Percentiles rank a stretch among this genome's conserved stretches.
Conservation (phyloP, 2,888 invertebrate genomes). For the Globia sparganii region DNA sequence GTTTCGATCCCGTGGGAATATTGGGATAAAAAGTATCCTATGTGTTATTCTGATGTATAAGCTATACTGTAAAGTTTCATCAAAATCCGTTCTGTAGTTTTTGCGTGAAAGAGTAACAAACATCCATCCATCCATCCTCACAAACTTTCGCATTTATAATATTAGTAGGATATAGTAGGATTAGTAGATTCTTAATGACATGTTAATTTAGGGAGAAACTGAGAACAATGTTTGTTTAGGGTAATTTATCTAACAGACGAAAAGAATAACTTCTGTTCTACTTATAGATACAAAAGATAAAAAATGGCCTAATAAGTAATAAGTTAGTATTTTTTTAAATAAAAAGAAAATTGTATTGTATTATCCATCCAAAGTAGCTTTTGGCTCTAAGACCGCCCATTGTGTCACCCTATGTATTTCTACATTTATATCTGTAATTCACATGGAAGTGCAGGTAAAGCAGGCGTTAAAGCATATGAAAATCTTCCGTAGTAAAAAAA, state of each 20-base stretch:
- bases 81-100: too few relatives aligned
- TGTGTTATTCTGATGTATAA: too few relatives aligned
- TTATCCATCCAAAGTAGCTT: neutral
- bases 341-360: constrained; percentile 9
- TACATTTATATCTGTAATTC: neutral
- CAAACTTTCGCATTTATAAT: too few relatives aligned
- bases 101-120: too few relatives aligned
- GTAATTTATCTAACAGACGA: neutral
- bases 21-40: too few relatives aligned
- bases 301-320: neutral
- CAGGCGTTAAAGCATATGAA: neutral
- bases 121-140: too few relatives aligned
- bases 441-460: neutral
- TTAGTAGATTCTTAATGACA: constrained; percentile 46
- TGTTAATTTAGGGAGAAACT: constrained; percentile 41
- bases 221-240: constrained; percentile 16
- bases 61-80: too few relatives aligned
- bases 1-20: too few relatives aligned
- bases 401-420: neutral
- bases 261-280: neutral
- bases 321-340: constrained; percentile 3
- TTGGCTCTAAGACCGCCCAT: neutral
- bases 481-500: constrained; percentile 5
- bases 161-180: too few relatives aligned
- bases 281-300: neutral